phyloP scores from a whole-genome alignment of 2,797 vertebrate genomes.

The Macroramphosus scolopax region DNA sequence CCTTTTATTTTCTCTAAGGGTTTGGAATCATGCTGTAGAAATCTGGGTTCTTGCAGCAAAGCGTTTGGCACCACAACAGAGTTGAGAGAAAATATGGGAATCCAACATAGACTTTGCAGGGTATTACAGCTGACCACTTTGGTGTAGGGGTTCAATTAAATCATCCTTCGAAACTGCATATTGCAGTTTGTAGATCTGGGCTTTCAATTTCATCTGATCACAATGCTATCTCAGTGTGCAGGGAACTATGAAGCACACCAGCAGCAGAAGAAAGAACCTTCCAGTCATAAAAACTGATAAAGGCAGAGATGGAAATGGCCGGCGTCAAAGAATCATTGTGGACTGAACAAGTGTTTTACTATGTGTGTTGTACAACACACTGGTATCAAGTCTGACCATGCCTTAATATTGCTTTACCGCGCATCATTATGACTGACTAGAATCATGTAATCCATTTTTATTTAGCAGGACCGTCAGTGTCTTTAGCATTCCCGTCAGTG shows the following conservation, averaged over 20 bases:
- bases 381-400: conserved; percentile 55
- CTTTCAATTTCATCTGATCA: neutral
- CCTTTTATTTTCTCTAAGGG: conserved; percentile 50
- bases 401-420: conserved; percentile 40
- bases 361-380: conserved; percentile 22
- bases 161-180: too few relatives aligned
- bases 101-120: too few relatives aligned
- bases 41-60: conserved; percentile 28
- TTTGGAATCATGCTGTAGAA: conserved; percentile 34
- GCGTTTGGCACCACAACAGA: conserved; percentile 13
- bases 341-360: conserved; percentile 15
- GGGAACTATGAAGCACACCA: neutral
- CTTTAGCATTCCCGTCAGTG: neutral
- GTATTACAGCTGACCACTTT: too few relatives aligned
- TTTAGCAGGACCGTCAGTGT: conserved; percentile 7
- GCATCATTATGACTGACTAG: conserved; percentile 19
- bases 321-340: conserved; percentile 18
- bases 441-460: conserved; percentile 36
- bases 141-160: too few relatives aligned
- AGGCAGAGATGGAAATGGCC: conserved; percentile 23
- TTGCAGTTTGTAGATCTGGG: too few relatives aligned
- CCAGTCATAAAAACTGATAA: conserved; percentile 32
- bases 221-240: neutral
- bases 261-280: conserved; percentile 10
- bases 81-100: too few relatives aligned